These are phyloP conservation scores for Bungarus multicinctus DNA, from an alignment of 2,113 vertebrate species.

Conservation along the genomic window DNA sequence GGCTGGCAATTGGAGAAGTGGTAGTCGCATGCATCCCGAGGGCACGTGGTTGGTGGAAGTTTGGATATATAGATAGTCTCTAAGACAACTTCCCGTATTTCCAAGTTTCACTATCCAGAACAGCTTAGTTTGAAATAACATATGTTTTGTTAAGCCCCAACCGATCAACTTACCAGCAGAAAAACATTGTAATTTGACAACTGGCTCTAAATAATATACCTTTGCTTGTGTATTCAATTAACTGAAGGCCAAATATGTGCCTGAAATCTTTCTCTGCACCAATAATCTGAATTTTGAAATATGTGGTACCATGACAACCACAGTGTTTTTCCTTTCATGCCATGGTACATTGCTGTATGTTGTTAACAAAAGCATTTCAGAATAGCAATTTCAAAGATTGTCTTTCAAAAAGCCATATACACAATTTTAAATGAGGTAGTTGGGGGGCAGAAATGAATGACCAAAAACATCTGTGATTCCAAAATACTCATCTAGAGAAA, in stretches of 20 bases:
- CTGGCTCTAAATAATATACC: not conserved
- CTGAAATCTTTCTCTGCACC: not conserved
- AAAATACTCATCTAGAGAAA: not conserved
- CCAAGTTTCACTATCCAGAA: no score
- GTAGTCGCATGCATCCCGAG: not conserved
- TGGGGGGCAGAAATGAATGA: not conserved
- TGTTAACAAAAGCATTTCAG: not conserved
- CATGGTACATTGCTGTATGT: not conserved
- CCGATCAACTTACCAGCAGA: not conserved
- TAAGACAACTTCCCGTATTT: not conserved
- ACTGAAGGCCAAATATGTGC: not conserved
- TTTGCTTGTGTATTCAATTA: slow-evolving; percentile 3
- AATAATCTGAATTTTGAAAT: not conserved
- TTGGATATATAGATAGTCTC: not conserved
- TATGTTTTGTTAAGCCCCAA: no score
- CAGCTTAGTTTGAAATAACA: no score
- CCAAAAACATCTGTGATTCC: not conserved
- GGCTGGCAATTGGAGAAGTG: not conserved
- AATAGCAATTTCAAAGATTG: not conserved
- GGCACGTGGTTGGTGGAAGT: not conserved
- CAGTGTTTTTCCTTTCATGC: not conserved
- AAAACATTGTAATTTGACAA: not conserved
- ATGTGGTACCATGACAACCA: not conserved
- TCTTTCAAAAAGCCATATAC: not conserved
- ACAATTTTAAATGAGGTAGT: not conserved